Percentiles rank a stretch among this genome's conserved stretches.
Evolutionary conservation across 1,140 invertebrate genomes (phyloP).

Genomic region (Pogonomyrmex barbatus): DNA sequence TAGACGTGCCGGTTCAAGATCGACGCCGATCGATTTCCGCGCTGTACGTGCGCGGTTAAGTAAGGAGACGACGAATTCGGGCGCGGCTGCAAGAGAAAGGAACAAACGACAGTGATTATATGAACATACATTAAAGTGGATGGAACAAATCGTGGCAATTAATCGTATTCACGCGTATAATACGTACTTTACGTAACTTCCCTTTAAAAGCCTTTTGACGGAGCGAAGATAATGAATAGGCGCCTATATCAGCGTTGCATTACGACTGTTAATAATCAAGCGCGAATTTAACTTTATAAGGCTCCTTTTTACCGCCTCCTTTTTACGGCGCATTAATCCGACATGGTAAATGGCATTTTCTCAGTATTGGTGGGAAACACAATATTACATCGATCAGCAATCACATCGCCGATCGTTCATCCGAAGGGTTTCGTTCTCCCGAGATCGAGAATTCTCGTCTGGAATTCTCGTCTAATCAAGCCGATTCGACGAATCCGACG

Average conservation of each 20-base stretch:
- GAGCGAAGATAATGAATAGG: slow-evolving; percentile 52
- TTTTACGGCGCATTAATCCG: slow-evolving; percentile 31
- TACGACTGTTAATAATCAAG: slow-evolving; percentile 60
- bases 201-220: slow-evolving; percentile 21
- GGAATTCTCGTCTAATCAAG: slow-evolving; percentile 70
- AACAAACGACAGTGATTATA: slow-evolving; percentile 67
- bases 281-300: slow-evolving; percentile 54
- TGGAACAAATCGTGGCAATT: slow-evolving; percentile 69
- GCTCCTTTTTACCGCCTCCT: slow-evolving; percentile 11
- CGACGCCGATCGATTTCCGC: slow-evolving; percentile 65
- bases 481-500: slow-evolving; percentile 65
- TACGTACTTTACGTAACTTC: slow-evolving; percentile 48
- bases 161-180: slow-evolving; percentile 59
- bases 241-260: slow-evolving; percentile 44
- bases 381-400: slow-evolving; percentile 27
- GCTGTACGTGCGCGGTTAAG: slow-evolving; percentile 26
- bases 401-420: slow-evolving; percentile 10
- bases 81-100: slow-evolving; percentile 67
- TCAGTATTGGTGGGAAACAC: slow-evolving; percentile 29
- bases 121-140: slow-evolving; percentile 64
- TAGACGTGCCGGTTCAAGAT: slow-evolving; percentile 63
- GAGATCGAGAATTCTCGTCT: not conserved
- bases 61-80: slow-evolving; percentile 63
- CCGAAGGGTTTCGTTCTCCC: slow-evolving; percentile 19
- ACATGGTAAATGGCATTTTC: slow-evolving; percentile 29